Evolutionary conservation across 2,797 vertebrate species (phyloP), one percentile per base, ranked within the genome.

Genomic region (Pseudopleuronectes americanus): DNA sequence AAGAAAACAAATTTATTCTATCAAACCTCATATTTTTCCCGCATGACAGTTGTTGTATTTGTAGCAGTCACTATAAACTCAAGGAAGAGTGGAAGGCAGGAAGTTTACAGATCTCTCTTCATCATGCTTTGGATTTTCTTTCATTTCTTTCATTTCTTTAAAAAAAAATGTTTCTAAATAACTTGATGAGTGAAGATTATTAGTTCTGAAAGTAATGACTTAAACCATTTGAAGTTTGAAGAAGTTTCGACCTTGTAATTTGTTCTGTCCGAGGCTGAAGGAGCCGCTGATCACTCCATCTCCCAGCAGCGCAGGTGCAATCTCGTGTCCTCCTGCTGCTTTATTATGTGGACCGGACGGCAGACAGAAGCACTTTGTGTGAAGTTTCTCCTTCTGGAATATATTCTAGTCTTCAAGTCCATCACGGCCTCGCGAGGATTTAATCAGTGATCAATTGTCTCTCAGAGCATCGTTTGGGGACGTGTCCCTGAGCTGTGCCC

Each of bases 401-500:
- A 21, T 26, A 58, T 64, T 70, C 21, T 28, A 45, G 64, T 74
- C 58, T 57, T 55, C 16, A 22, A 52, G 58, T 70, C 56, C 52
- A 54, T 56, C 24, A 0, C 4, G n/a, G 61, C 36, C 36, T 38
- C 48, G 49, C 47, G 26, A 70, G 51, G 49, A 72, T 65, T 71
- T 56, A 68, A 74, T 71, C 67, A 65, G 31, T 19, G 57, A 57
- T 57, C 22, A 47, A 61, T 41, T 76, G 43, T 66, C 51, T 54
- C 28, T 66, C 47, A 12, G 31, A 62, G 64, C 57, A 43, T 33
- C 43, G 63, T 56, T 41, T 71, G n/a, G 45, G 7, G 54, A 66
- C 22, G 3, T 33, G 71, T 65, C 71, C 74, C 52, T 79, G 76
- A 77, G 65, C 64, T 57, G 28, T 28, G 36, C 54, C 64, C 17